Percentiles rank a stretch among this genome's conserved stretches.
Conservation (phyloP, 2,888 invertebrate genomes). For the Ormia ochracea region DNA sequence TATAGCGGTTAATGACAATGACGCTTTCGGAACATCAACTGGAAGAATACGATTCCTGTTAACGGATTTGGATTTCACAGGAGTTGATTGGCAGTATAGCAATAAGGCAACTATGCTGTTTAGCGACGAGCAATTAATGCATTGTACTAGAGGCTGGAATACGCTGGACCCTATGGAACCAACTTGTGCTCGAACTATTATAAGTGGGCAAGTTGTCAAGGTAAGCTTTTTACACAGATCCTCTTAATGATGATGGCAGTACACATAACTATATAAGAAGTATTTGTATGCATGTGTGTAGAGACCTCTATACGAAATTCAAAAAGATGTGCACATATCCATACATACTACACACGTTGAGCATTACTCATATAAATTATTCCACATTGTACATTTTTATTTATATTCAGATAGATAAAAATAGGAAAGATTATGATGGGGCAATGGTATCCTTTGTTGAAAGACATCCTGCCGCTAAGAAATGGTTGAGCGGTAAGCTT, state of each 20-base stretch:
- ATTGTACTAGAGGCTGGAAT: constrained; percentile 67
- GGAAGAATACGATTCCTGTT: constrained; percentile 74
- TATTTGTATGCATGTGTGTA: too few relatives aligned
- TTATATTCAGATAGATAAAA: constrained; percentile 66
- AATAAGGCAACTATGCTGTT: constrained; percentile 74
- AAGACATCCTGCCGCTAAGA: constrained; percentile 74
- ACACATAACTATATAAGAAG: too few relatives aligned
- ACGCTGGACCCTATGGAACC: constrained; percentile 76
- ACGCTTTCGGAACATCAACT: constrained; percentile 68
- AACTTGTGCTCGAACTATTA: constrained; percentile 72
- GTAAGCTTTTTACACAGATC: constrained; percentile 59
- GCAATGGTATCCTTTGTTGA: constrained; percentile 68
- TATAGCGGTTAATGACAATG: constrained; percentile 75
- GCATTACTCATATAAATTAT: too few relatives aligned
- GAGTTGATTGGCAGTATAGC: constrained; percentile 71
- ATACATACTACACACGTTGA: too few relatives aligned
- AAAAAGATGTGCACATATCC: too few relatives aligned
- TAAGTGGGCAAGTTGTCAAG: constrained; percentile 72
- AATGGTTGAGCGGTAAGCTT: constrained; percentile 70
- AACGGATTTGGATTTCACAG: constrained; percentile 76
- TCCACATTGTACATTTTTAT: neutral
- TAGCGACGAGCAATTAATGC: constrained; percentile 72
- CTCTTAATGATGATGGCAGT: neutral
- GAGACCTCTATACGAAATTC: too few relatives aligned
- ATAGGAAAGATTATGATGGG: constrained; percentile 64